Base-by-base conservation (phyloP, 2,797 vertebrate species). In the Gambusia yucatana region DNA sequence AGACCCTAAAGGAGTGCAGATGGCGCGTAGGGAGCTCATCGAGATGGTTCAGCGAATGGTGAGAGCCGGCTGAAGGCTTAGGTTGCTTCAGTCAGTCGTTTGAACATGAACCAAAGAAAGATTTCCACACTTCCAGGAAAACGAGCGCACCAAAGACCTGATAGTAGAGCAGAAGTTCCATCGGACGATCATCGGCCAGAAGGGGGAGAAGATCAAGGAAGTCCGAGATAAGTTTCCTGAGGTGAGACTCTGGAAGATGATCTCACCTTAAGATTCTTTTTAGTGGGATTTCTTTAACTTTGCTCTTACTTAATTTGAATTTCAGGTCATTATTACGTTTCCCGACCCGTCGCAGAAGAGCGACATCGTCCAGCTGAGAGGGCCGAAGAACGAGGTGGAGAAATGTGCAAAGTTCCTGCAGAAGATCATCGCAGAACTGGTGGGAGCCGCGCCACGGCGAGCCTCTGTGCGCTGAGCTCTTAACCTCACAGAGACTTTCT, bases 41-140 rank as follows among this genome's bases (percentile, higher is more conserved):
- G 96, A 97, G 81, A 95, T 97, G 95, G 94, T 95, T 55, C 94
- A 95, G 89, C 94, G 95, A 44, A 97, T 97, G 96, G 96, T 97
- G 92, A 94, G 94, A 67, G 67, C 1, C 41, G 7, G 36, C 17
- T 67, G 75, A 33, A 65, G 43, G 36, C 65, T 75, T 28, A 39
- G 20, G 25, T 14, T 11, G 36, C 20, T 39, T 72, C 73, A 11
- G 13, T 82, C 28, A 25, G 63, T 78, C 3, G 1, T 44, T 63
- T 50, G 3, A 36, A 65, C 14, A 6, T 6, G 4, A 70, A 22
- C 1, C 13, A n/a, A 39, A 22, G 14, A 30, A 17, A 6, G 17
- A 65, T 22, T 17, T 46, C 16, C 16, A 5, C 1, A 13, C 71
- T 39, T 47, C 9, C 82, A 97, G 95, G 94, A 97, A 91, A 96